These are phyloP conservation scores for Cherax quadricarinatus DNA, from an alignment of 1,140 invertebrate genomes.

Conservation along the genomic window DNA sequence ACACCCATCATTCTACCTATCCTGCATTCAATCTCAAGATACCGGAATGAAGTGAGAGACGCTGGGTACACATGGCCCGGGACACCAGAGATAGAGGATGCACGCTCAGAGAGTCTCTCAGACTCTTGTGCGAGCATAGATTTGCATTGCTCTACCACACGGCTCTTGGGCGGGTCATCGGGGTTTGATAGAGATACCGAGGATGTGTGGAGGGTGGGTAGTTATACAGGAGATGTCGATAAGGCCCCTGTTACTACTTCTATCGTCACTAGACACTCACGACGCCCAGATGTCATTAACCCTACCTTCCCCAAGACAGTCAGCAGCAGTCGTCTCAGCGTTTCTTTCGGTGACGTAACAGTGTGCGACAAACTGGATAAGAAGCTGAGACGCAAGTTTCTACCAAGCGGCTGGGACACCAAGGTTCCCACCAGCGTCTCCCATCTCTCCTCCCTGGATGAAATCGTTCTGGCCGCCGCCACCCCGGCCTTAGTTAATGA, in stretches of 20 bases:
- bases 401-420: neutral
- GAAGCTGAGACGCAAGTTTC: neutral
- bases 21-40: neutral
- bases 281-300: neutral
- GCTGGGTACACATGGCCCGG: too few relatives aligned
- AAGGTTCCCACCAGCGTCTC: neutral
- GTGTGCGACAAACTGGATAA: conserved; percentile 22
- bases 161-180: neutral
- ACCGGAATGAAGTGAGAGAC: neutral
- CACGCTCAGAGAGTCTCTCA: too few relatives aligned
- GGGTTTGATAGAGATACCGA: neutral
- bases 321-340: conserved; percentile 22
- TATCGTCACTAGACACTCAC: neutral
- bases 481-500: conserved; percentile 12
- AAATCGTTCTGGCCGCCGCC: conserved; percentile 23
- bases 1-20: conserved; percentile 35
- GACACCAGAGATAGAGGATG: too few relatives aligned
- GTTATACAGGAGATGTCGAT: neutral
- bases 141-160: neutral
- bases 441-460: conserved; percentile 5
- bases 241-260: neutral
- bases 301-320: neutral
- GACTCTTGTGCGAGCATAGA: too few relatives aligned
- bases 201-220: neutral
- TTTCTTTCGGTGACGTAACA: conserved; percentile 52